Conservation (phyloP, 2,888 invertebrate species). For the Parnassius smintheus region DNA sequence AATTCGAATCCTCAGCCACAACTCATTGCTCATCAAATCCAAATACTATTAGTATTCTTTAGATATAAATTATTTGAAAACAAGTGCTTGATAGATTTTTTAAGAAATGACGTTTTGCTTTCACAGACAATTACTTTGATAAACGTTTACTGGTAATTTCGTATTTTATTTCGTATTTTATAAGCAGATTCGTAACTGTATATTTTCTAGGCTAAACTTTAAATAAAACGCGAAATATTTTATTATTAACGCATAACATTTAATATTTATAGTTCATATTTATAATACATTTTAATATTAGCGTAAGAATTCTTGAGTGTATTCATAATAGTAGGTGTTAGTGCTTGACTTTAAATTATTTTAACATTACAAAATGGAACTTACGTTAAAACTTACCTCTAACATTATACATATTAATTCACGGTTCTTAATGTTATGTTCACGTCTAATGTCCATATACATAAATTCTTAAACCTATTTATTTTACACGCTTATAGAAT, state of each 20-base stretch:
- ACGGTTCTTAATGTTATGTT: constrained; percentile 45
- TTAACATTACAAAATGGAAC: constrained; percentile 79
- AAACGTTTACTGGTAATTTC: no score
- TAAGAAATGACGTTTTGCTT: no score
- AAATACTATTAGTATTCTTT: no score
- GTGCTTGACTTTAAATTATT: constrained; percentile 73
- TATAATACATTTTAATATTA: constrained; percentile 82
- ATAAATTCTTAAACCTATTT: constrained; percentile 52
- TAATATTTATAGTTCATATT: constrained; percentile 82
- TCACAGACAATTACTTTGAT: no score
- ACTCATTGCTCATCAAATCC: no score
- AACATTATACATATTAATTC: constrained; percentile 59
- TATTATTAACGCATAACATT: constrained; percentile 88
- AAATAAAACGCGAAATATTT: constrained; percentile 57
- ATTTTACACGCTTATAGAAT: constrained; percentile 62
- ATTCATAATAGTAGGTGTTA: constrained; percentile 76
- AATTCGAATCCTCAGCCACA: no score
- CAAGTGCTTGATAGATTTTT: no score
- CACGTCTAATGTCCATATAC: constrained; percentile 28
- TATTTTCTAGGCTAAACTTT: background rate
- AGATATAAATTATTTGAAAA: no score
- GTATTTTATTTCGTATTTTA: no score
- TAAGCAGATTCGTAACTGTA: no score
- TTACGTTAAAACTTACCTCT: constrained; percentile 50
- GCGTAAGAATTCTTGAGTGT: constrained; percentile 80